Conservation (phyloP, 2,113 vertebrate species). For the Australoheros scitulus region DNA sequence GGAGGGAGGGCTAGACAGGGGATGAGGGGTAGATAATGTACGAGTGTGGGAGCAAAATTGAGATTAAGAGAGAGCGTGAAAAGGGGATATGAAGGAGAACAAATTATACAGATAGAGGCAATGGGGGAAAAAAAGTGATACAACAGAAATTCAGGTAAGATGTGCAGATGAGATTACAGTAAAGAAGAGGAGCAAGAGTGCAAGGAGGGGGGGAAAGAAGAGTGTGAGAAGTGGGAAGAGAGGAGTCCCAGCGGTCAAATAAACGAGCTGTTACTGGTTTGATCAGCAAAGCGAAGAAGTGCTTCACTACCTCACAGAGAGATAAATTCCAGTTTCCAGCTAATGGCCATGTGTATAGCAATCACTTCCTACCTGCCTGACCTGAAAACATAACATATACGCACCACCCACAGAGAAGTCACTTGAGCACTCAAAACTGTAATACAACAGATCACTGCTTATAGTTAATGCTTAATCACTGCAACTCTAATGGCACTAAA, state of each 20-base stretch:
- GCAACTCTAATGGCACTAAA: constrained; percentile 54
- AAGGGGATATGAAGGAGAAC: constrained; percentile 46
- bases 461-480: constrained; percentile 58
- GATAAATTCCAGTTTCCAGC: constrained; percentile 44
- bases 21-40: constrained; percentile 30
- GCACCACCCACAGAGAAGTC: background rate
- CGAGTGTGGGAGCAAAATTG: constrained; percentile 46
- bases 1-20: background rate
- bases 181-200: background rate
- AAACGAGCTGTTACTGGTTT: constrained; percentile 64
- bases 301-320: constrained; percentile 51
- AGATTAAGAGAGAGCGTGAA: constrained; percentile 45
- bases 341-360: constrained; percentile 50
- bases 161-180: constrained; percentile 37
- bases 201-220: background rate
- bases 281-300: constrained; percentile 67
- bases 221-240: background rate
- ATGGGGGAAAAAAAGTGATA: constrained; percentile 45
- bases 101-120: constrained; percentile 41
- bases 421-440: constrained; percentile 8
- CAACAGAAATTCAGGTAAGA: constrained; percentile 36
- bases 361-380: constrained; percentile 4
- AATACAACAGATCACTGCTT: constrained; percentile 21
- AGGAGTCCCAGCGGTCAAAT: constrained; percentile 62
- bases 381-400: constrained; percentile 9